These are phyloP conservation scores for Andrena chrysosceles DNA, from an alignment of 2,888 invertebrate species.

Conservation along the genomic window DNA sequence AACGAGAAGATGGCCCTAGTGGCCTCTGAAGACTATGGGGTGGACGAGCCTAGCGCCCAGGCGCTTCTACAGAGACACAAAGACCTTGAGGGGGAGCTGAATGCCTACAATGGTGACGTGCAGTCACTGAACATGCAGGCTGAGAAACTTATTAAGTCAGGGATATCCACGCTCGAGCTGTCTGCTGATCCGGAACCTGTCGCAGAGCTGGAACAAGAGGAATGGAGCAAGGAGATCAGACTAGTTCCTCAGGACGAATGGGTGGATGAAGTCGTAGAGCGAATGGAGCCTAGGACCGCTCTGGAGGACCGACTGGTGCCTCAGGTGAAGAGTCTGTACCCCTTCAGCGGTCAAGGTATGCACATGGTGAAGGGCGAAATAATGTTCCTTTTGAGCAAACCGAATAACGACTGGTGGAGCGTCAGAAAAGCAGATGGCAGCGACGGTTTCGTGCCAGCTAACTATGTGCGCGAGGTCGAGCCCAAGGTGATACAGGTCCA, in stretches of 20 bases:
- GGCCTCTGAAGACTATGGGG: constrained; percentile 95
- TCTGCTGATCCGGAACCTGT: constrained; percentile 81
- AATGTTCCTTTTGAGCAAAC: constrained; percentile 97
- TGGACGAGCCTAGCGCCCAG: constrained; percentile 96
- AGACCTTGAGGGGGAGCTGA: constrained; percentile 94
- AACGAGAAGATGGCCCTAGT: constrained; percentile 97
- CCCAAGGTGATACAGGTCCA: constrained; percentile 93
- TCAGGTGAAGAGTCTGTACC: constrained; percentile 94
- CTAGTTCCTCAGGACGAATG: constrained; percentile 96
- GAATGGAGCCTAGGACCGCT: constrained; percentile 93
- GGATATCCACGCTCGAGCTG: constrained; percentile 89
- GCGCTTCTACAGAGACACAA: constrained; percentile 95
- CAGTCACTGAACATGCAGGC: constrained; percentile 93
- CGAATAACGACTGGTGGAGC: constrained; percentile 99
- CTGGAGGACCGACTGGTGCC: constrained; percentile 94
- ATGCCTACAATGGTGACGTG: constrained; percentile 95
- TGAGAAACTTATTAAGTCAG: constrained; percentile 90
- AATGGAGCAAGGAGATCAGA: constrained; percentile 89
- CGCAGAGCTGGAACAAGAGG: constrained; percentile 84
- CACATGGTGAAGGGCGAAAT: constrained; percentile 96
- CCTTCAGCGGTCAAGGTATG: constrained; percentile 97
- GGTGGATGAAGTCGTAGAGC: constrained; percentile 96
- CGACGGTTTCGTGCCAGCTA: constrained; percentile 99
- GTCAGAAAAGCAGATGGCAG: constrained; percentile 96
- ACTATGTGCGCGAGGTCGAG: constrained; percentile 97